Evolutionary conservation across 2,888 invertebrate species (phyloP).

Genomic region (Mantis religiosa): DNA sequence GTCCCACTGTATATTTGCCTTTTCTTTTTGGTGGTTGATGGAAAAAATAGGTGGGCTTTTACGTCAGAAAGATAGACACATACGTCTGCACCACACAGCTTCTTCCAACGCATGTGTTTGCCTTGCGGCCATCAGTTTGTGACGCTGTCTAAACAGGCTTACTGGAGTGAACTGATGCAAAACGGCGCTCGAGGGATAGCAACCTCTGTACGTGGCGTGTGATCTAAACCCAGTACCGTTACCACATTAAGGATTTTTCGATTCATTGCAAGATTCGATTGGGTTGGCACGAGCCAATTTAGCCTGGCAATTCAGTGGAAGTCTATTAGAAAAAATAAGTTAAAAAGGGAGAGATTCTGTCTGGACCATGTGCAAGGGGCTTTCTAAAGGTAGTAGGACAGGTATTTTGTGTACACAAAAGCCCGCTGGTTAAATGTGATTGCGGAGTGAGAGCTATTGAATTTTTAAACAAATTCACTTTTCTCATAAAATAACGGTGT

Average conservation of each 20-base stretch:
- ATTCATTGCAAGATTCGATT: neutral
- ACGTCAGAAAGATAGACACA: neutral
- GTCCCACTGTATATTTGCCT: no score
- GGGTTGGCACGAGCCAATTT: neutral
- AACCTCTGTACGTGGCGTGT: neutral
- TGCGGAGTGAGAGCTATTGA: no score
- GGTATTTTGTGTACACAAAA: no score
- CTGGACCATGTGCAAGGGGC: no score
- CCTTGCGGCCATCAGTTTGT: neutral
- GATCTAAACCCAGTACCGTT: neutral
- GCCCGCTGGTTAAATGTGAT: no score
- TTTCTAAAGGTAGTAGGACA: no score
- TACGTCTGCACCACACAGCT: neutral
- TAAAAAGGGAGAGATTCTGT: no score
- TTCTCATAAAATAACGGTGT: no score
- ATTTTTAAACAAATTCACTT: no score
- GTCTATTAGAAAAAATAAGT: neutral
- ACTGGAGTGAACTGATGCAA: neutral
- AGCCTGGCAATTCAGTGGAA: neutral
- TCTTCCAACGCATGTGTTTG: neutral
- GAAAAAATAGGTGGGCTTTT: neutral
- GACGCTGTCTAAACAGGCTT: neutral
- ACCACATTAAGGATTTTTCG: neutral
- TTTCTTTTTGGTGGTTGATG: neutral
- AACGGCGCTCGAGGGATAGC: neutral